Base-by-base conservation (phyloP, 2,888 invertebrate species). In the Belgica antarctica region DNA sequence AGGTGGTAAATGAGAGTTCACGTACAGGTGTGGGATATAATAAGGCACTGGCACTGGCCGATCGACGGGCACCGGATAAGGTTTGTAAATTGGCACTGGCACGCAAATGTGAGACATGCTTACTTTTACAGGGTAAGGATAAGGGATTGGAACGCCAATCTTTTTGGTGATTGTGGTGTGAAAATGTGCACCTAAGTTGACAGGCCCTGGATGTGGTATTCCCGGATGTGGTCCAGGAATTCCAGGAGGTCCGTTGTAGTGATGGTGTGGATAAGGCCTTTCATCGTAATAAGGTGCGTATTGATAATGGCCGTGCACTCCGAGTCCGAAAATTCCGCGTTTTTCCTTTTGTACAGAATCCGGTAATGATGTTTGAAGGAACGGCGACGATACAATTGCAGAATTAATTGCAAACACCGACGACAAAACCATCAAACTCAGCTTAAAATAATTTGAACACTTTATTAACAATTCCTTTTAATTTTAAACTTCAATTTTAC, bases 71-170 rank as follows among this genome's bases (percentile, higher is more conserved):
- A 59, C 63, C 36, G 63, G 41, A 2, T 63, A 63, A 22, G 63
- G 63, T 15, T 63, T 63, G 10, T 41, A 63, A 41, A 63, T 63
- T 34, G 63, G 63, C 8, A 63, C n/a, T 15, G 41, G 63, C 4
- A 63, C 46, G n/a, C n/a, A n/a, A n/a, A n/a, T n/a, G n/a, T 41
- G 41, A 5, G 41, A 41, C 17, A 47, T n/a, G 28, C 66, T 34
- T 19, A 69, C 69, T 34, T 69, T 69, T 4, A 69, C 69, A 12
- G 69, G 69, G 10, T 41, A 41, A 41, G 68, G 68, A 68, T 68
- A 68, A 4, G 68, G 57, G 17, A 68, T 68, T 22, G 68, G 52
- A 4, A 70, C 36, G 15, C 70, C 70, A 22, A 70, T 25, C 41
- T 70, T 70, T 28, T 70, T 61, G 7, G 70, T 70, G 0, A 70